These are phyloP conservation scores for Pseudopleuronectes americanus DNA, from an alignment of 2,797 vertebrate species.

Conservation along the genomic window DNA sequence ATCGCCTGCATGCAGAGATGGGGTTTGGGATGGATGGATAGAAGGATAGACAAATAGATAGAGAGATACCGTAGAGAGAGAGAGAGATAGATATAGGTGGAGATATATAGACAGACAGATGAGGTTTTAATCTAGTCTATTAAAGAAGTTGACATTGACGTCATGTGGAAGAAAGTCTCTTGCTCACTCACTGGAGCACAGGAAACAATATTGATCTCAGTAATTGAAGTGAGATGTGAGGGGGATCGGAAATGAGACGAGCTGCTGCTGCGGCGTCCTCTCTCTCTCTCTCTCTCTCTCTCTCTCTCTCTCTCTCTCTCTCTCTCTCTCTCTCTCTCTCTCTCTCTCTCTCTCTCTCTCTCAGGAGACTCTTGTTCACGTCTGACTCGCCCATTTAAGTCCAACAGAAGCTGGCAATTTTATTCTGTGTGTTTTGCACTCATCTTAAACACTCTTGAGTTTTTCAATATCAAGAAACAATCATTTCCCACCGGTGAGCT, in stretches of 20 bases:
- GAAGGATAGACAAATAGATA: too few relatives aligned
- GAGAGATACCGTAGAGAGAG: too few relatives aligned
- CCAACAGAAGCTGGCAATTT: background rate
- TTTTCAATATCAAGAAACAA: too few relatives aligned
- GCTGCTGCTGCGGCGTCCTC: too few relatives aligned
- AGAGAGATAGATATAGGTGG: too few relatives aligned
- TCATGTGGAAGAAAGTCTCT: slow-evolving; percentile 6
- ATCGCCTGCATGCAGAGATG: background rate
- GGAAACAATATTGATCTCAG: slow-evolving; percentile 55
- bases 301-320: background rate
- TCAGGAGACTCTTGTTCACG: background rate
- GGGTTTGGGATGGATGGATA: too few relatives aligned
- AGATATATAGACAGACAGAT: too few relatives aligned
- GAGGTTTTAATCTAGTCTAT: slow-evolving; percentile 13
- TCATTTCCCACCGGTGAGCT: too few relatives aligned
- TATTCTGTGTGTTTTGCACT: background rate
- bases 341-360: slow-evolving; percentile 2
- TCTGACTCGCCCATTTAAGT: background rate
- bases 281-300: too few relatives aligned
- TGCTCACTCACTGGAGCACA: slow-evolving; percentile 11
- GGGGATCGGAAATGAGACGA: slow-evolving; percentile 19
- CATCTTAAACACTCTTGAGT: too few relatives aligned
- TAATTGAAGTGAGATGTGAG: slow-evolving; percentile 48
- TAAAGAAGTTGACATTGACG: slow-evolving; percentile 13
- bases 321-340: too few relatives aligned